phyloP scores from a whole-genome alignment of 2,888 invertebrate species.

The Lasioglossum malachurum region DNA sequence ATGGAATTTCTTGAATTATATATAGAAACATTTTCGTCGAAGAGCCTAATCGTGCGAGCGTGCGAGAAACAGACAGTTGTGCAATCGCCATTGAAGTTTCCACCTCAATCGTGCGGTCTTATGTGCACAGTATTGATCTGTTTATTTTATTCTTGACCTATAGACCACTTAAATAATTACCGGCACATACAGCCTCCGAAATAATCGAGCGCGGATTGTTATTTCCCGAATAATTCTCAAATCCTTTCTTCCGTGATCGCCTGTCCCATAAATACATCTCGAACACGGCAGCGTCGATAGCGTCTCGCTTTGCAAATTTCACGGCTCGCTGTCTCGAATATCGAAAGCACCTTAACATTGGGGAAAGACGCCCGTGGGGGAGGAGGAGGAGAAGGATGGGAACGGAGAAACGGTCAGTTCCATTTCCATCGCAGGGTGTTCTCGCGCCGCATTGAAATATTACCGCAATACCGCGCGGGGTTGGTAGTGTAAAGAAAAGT shows the following conservation, averaged over 20 bases:
- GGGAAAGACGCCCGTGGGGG: not conserved
- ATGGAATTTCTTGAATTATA: no score
- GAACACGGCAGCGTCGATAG: not conserved
- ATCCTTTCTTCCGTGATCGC: not conserved
- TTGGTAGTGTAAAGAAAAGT: slow-evolving; percentile 28
- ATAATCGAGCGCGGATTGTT: not conserved
- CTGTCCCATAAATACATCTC: not conserved
- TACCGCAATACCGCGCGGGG: slow-evolving; percentile 21
- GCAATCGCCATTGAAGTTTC: no score
- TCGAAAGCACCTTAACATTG: not conserved
- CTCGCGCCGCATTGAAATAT: slow-evolving; percentile 33
- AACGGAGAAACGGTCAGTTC: slow-evolving; percentile 29
- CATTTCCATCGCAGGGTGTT: slow-evolving; percentile 9
- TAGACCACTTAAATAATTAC: not conserved
- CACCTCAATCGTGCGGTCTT: no score
- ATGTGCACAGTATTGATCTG: no score
- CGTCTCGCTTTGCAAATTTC: not conserved
- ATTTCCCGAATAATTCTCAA: not conserved
- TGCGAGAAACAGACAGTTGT: no score
- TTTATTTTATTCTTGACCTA: no score
- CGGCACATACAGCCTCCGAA: not conserved
- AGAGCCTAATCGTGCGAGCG: no score
- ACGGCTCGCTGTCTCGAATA: not conserved
- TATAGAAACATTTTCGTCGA: no score
- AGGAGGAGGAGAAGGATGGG: not conserved